Conservation (phyloP, 2,888 invertebrate species). For the Apamea crenata region DNA sequence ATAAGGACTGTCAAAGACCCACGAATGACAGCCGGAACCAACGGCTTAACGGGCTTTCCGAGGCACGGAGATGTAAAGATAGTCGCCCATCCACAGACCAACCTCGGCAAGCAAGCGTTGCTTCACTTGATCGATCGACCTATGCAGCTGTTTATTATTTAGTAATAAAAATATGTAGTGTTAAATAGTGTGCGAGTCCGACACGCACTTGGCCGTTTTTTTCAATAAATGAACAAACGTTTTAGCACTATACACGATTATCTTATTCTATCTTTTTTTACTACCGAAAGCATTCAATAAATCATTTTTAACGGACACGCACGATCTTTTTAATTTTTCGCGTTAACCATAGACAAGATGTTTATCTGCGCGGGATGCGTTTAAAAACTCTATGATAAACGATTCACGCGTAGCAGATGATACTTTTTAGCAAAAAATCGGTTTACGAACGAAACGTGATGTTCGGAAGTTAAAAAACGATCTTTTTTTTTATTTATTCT, state of each 20-base stretch:
- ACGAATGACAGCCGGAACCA: too few relatives aligned
- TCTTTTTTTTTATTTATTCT: neutral
- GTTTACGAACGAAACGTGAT: conserved; percentile 61
- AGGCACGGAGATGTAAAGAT: too few relatives aligned
- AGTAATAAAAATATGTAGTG: too few relatives aligned
- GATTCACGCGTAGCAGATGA: conserved; percentile 67
- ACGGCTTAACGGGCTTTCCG: too few relatives aligned
- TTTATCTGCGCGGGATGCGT: conserved; percentile 67
- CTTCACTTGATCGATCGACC: too few relatives aligned
- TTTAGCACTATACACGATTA: neutral
- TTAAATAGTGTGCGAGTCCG: too few relatives aligned
- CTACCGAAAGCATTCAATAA: conserved; percentile 48
- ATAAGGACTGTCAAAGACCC: too few relatives aligned
- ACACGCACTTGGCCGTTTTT: neutral
- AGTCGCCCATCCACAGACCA: too few relatives aligned
- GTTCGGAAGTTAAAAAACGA: conserved; percentile 32
- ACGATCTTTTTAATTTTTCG: conserved; percentile 70
- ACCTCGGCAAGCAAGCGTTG: too few relatives aligned
- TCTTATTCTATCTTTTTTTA: conserved; percentile 23
- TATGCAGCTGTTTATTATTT: too few relatives aligned
- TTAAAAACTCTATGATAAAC: conserved; percentile 70
- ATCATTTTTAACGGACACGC: conserved; percentile 65
- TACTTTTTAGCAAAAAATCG: conserved; percentile 61
- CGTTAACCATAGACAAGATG: conserved; percentile 68
- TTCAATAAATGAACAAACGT: neutral